Evolutionary conservation across 2,113 vertebrate genomes (phyloP), one percentile per base, ranked within the genome.

Genomic region (Triplophysa tibetana): DNA sequence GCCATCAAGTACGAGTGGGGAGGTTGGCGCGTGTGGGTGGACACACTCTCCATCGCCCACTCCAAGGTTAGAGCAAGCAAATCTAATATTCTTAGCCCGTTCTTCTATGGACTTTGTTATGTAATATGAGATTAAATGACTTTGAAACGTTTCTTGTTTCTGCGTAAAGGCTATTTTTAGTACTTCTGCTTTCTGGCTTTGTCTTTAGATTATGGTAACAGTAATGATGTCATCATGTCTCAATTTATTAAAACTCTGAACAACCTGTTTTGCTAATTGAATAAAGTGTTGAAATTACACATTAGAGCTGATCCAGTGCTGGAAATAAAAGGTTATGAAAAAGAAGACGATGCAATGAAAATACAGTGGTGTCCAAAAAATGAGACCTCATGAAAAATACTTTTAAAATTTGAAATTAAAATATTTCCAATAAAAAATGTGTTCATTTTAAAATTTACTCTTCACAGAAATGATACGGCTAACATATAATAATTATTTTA

Each of bases 1-100:
- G 98, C 98, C 83, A 99, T 99, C 91, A 99, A 99, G 89, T 99
- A 99, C 60, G 98, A 99, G 86, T 99, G 98, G 98, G 98, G 98
- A 80, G 98, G 98, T 73, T 99, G 98, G 98, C 90, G 98, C 88
- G 98, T 99, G 74, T 99, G 98, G 98, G 97, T 99, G 48, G 98
- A 99, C 82, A 99, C 97, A 0, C 95, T 99, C 29, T 99, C 97
- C 77, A 99, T 99, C 82, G 98, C 98, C 24, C 98, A 99, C 90
- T 99, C 98, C 69, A 99, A 99, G 96, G 98, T 99, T 89, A 91
- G 88, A 14, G 52, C 3, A 62, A 62, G 41, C 33, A 13, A 7
- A 3, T 73, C 26, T 65, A 24, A 12, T 33, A 12, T 12, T 70
- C 26, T 16, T 64, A 43, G 21, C 21, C 0, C 45, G 21, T 77